Evolutionary conservation across 1,140 invertebrate genomes (phyloP).

Genomic region (Hormaphis cornu): DNA sequence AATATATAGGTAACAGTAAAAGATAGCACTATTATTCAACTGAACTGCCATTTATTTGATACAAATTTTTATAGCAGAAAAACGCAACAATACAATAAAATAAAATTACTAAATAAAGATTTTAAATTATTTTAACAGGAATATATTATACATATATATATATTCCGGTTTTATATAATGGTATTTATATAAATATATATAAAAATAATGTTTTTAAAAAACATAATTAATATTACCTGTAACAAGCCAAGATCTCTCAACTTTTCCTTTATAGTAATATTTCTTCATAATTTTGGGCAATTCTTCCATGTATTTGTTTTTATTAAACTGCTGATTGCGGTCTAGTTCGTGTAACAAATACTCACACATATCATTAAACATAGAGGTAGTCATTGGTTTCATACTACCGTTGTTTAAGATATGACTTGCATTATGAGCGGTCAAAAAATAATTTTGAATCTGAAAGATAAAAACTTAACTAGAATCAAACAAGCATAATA

Average conservation of each 20-base stretch:
- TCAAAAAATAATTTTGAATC: slow-evolving; percentile 29
- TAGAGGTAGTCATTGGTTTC: slow-evolving; percentile 29
- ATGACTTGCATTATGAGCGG: slow-evolving; percentile 14
- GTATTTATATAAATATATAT: too few relatives aligned
- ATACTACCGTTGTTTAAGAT: slow-evolving; percentile 21
- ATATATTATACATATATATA: too few relatives aligned
- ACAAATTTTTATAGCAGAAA: too few relatives aligned
- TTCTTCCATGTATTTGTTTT: slow-evolving; percentile 16
- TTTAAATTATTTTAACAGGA: background rate
- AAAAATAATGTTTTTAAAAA: background rate
- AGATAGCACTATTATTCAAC: too few relatives aligned
- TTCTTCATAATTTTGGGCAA: slow-evolving; percentile 25
- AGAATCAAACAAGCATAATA: too few relatives aligned
- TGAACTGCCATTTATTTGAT: too few relatives aligned
- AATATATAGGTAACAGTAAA: too few relatives aligned
- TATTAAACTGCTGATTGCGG: slow-evolving; percentile 7
- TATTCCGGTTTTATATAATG: too few relatives aligned
- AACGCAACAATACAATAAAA: too few relatives aligned
- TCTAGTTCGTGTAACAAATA: slow-evolving; percentile 12
- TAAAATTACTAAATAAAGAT: background rate
- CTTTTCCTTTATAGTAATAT: slow-evolving; percentile 29
- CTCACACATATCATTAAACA: slow-evolving; percentile 26
- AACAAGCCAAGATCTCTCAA: slow-evolving; percentile 30
- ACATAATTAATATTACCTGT: slow-evolving; percentile 15
- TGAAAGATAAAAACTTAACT: background rate